Conservation (phyloP, 2,797 vertebrate species). For the Lycodopsis pacificus region DNA sequence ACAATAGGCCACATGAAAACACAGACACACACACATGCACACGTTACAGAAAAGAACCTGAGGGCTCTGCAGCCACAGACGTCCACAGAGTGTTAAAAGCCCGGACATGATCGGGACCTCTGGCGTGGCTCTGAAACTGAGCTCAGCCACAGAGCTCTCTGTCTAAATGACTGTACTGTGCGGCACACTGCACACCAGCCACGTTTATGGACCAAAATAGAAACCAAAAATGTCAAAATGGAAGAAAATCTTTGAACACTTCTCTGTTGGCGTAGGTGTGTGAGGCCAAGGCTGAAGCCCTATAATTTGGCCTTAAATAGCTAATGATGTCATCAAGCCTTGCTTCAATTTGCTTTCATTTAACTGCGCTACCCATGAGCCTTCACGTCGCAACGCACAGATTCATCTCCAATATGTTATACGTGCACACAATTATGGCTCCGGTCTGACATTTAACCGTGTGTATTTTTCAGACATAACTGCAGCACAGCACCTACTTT, state of each 20-base stretch:
- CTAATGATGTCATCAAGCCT: slow-evolving; percentile 76
- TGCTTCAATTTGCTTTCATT: slow-evolving; percentile 41
- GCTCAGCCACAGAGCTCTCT: slow-evolving; percentile 39
- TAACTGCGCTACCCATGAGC: slow-evolving; percentile 33
- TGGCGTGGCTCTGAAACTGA: slow-evolving; percentile 73
- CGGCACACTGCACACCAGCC: slow-evolving; percentile 37
- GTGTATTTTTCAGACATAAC: slow-evolving; percentile 52
- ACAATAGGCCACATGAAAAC: slow-evolving; percentile 26
- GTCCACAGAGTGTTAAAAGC: slow-evolving; percentile 60
- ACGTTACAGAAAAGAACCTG: slow-evolving; percentile 34
- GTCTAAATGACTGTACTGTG: slow-evolving; percentile 56
- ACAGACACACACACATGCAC: background rate
- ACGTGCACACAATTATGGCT: slow-evolving; percentile 13
- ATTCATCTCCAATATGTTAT: slow-evolving; percentile 10
- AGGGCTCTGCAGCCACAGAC: slow-evolving; percentile 39
- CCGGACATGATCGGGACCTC: slow-evolving; percentile 47
- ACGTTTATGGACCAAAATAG: slow-evolving; percentile 74
- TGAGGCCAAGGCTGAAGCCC: slow-evolving; percentile 64
- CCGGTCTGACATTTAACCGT: slow-evolving; percentile 33
- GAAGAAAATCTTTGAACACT: slow-evolving; percentile 68
- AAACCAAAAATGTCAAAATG: slow-evolving; percentile 52
- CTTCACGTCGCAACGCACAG: slow-evolving; percentile 15
- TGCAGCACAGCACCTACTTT: slow-evolving; percentile 61
- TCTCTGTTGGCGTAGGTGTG: slow-evolving; percentile 73
- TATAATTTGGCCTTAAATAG: slow-evolving; percentile 81